Conservation (phyloP, 2,888 invertebrate species). For the Oligia strigilis region DNA sequence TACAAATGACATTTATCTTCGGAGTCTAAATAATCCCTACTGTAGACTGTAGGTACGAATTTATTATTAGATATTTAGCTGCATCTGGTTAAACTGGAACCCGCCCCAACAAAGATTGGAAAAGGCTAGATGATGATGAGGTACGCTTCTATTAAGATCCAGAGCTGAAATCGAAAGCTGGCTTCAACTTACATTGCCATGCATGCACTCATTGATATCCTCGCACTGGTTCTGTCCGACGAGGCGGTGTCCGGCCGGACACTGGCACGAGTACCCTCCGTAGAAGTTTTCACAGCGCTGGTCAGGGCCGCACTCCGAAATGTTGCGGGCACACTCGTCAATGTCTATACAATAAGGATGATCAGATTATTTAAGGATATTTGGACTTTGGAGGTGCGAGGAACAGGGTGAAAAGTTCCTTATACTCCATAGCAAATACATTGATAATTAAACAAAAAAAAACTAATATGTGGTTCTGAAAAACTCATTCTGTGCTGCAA, state of each 20-base stretch:
- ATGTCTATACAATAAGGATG: constrained; percentile 91
- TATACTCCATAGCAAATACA: neutral
- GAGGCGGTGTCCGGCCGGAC: constrained; percentile 93
- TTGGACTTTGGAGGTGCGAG: neutral
- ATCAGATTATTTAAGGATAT: neutral
- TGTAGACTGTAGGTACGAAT: neutral
- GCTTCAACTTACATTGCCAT: constrained; percentile 79
- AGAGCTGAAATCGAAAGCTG: constrained; percentile 4
- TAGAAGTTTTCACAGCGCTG: constrained; percentile 96
- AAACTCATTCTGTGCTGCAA: no score
- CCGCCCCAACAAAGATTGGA: neutral
- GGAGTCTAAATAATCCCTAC: neutral
- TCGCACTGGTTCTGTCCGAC: constrained; percentile 91
- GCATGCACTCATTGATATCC: constrained; percentile 96
- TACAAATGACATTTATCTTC: neutral
- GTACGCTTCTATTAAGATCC: neutral
- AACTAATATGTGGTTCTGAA: no score
- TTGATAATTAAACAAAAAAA: no score
- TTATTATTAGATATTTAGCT: neutral
- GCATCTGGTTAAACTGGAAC: neutral
- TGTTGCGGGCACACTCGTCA: constrained; percentile 95
- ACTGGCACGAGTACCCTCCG: constrained; percentile 95
- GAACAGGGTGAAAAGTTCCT: no score
- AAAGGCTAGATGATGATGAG: neutral
- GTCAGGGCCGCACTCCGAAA: constrained; percentile 93